Evolutionary conservation across 2,797 vertebrate genomes (phyloP), one percentile per base, ranked within the genome.

Genomic region (Onychomys arenicola): DNA sequence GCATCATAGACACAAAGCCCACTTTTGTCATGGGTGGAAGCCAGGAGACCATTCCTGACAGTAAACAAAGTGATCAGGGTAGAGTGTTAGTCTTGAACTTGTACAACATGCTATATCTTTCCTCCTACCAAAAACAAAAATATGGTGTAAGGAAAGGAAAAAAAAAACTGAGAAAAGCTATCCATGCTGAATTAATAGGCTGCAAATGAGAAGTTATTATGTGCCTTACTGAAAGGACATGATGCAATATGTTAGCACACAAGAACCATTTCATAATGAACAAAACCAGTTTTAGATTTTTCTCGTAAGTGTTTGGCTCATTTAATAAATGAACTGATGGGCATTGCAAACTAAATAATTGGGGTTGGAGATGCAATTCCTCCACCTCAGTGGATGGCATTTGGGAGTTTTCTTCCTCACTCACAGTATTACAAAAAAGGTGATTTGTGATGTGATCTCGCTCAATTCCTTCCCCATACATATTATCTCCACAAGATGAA

Each of bases 401-500:
- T 83, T n/a, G 27, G 4, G 34, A 43, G 9, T 11, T 81, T 77
- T 63, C 46, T 73, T 87, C 84, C 65, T 93, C 67, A 83, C 13
- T 88, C 37, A 57, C 0, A 55, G 57, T 90, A 92, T 40, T 86
- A 92, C 84, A 82, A 11, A 94, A 89, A 14, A 5, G 81, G 90
- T 96, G 93, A 97, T 95, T 90, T 95, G 97, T 96, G 96, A 43
- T 83, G 61, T 85, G 77, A 85, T 95, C 93, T 95, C 83, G 34
- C 86, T 78, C 95, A 57, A 2, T 76, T 91, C 65, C 52, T 34
- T 97, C 43, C 6, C 55, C 52, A 19, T 67, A 65, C 95, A 96
- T 96, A 90, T 95, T 92, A 85, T 82, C 94, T 92, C 81, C 21
- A 65, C 59, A 88, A 96, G 86, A 98, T 96, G 97, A 96, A 98